phyloP scores from a whole-genome alignment of 1,140 invertebrate genomes.

The Cherax destructor region DNA sequence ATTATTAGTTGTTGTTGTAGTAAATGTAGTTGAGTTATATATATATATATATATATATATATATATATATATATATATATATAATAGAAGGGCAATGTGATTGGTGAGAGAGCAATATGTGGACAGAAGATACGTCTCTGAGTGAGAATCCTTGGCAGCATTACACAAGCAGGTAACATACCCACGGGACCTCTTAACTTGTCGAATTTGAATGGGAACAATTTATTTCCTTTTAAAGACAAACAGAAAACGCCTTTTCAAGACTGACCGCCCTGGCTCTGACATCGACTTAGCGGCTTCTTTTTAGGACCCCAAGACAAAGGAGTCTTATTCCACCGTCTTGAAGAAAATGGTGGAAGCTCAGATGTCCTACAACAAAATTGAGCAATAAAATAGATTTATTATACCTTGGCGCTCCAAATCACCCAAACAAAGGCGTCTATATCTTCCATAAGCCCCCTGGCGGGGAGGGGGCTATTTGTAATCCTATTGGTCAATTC shows the following conservation, averaged over 20 bases:
- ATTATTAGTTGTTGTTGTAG: not conserved
- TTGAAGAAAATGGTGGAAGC: slow-evolving; percentile 42
- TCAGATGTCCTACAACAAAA: slow-evolving; percentile 54
- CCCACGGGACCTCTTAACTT: slow-evolving; percentile 54
- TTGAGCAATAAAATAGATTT: slow-evolving; percentile 65
- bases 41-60: no score
- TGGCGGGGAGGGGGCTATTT: slow-evolving; percentile 16
- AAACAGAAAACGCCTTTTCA: slow-evolving; percentile 43
- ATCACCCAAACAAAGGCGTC: slow-evolving; percentile 62
- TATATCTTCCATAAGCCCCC: slow-evolving; percentile 48
- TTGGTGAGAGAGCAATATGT: not conserved
- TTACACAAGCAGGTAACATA: slow-evolving; percentile 50
- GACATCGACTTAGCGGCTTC: not conserved
- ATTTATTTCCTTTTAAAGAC: slow-evolving; percentile 55
- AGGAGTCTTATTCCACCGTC: slow-evolving; percentile 48
- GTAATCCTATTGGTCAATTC: slow-evolving; percentile 64
- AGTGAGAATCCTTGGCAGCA: slow-evolving; percentile 30
- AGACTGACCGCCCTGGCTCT: slow-evolving; percentile 2
- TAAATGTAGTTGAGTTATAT: no score
- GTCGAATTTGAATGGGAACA: slow-evolving; percentile 52
- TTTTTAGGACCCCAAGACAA: slow-evolving; percentile 27
- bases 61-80: no score
- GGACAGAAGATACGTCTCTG: slow-evolving; percentile 31
- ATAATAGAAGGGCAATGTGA: no score
- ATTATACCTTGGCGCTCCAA: slow-evolving; percentile 55